These are phyloP conservation scores for Muschampia plurimacula DNA, from an alignment of 2,888 invertebrate genomes.

Conservation along the genomic window DNA sequence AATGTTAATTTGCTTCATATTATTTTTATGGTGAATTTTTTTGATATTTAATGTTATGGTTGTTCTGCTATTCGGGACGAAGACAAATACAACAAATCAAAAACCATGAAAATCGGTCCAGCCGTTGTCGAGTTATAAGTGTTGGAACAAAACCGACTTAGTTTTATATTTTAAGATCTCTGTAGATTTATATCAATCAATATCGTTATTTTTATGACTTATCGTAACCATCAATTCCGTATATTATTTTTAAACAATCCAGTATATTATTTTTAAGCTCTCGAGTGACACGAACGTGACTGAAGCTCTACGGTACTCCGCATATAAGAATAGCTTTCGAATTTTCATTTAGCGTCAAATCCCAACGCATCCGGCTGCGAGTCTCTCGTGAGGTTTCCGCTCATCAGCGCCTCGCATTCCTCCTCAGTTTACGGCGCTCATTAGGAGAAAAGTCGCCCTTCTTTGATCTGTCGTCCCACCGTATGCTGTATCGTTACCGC, in stretches of 20 bases:
- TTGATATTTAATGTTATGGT: too few relatives aligned
- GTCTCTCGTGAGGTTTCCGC: constrained; percentile 45
- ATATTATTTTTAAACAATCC: constrained; percentile 1
- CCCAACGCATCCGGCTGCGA: constrained; percentile 47
- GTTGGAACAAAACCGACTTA: too few relatives aligned
- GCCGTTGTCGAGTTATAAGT: too few relatives aligned
- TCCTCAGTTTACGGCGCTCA: constrained; percentile 47
- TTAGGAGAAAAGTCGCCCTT: constrained; percentile 46
- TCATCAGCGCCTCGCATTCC: constrained; percentile 48
- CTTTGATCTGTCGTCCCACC: constrained; percentile 50
- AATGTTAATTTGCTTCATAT: too few relatives aligned
- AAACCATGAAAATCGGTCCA: too few relatives aligned
- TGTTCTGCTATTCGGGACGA: too few relatives aligned
- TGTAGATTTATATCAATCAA: too few relatives aligned
- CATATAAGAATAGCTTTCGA: constrained; percentile 3
- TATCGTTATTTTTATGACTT: neutral
- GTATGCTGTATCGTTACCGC: constrained; percentile 44
- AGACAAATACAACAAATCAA: too few relatives aligned
- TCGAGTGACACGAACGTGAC: constrained; percentile 2
- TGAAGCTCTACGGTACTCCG: neutral
- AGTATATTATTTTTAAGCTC: neutral
- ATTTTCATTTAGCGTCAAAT: constrained; percentile 34
- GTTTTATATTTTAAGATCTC: too few relatives aligned
- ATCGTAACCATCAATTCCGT: neutral
- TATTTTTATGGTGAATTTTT: too few relatives aligned